Base-by-base conservation (phyloP, 2,888 invertebrate species). In the Blastobasis lacticolella region DNA sequence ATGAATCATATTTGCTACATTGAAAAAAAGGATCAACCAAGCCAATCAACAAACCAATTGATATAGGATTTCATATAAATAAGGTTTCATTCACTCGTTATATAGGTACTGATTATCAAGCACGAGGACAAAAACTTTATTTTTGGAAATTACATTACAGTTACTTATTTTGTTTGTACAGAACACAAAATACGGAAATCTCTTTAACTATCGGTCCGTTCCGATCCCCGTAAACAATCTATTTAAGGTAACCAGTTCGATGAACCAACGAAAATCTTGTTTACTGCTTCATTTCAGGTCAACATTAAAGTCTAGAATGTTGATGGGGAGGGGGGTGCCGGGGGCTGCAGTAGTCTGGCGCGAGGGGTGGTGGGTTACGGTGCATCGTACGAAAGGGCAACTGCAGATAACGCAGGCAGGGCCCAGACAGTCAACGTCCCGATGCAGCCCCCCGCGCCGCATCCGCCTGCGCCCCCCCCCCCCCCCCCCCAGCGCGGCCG, bases 401-500 rank as follows among this genome's bases (percentile, higher is more conserved):
- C 82, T 87, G 87, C 87, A 86, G 87, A 88, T 86, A 86, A 81
- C 81, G 76, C 81, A 75, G 71, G 78, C 81, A 71, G 74, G 76
- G 71, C 77, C 83, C 86, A 87, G 87, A 88, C 87, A 87, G 87
- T 87, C 87, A 87, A 87, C 78, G 86, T 83, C 85, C 86, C 84
- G 80, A 80, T 84, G 83, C 83, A 81, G 75, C 78, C 78, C 75
- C 74, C 69, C 61, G 64, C 64, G 67, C 61, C 54, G 60, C 61
- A 60, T 64, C 59, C 61, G 63, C 61, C 60, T 55, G 57, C 55
- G 58, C 62, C 50, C 57, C 54, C 57, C 64, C 55, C 54, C 57
- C 49, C 55, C 62, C 61, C 63, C 62, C 55, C 64, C 56, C n/a
- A n/a, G 49, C 52, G 50, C 62, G 48, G 56, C 54, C 65, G 75